Conservation (phyloP, 2,113 vertebrate genomes). For the Salvelinus namaycush region DNA sequence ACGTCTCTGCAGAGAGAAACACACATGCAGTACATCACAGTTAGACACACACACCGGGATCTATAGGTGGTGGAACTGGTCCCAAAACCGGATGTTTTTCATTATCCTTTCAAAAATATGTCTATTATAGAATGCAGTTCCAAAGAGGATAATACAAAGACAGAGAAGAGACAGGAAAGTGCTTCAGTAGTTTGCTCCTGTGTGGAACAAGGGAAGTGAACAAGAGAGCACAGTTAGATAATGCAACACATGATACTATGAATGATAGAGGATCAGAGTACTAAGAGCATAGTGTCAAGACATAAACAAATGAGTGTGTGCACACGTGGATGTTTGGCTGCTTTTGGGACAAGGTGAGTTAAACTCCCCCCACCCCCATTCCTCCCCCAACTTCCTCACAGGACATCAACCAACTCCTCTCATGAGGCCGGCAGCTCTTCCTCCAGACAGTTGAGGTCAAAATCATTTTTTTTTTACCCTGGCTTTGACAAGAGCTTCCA, state of each 20-base stretch:
- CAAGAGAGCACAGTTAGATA: constrained; percentile 15
- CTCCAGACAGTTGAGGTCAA: constrained; percentile 42
- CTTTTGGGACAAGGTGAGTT: constrained; percentile 27
- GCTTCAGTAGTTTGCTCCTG: constrained; percentile 13
- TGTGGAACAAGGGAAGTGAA: constrained; percentile 1
- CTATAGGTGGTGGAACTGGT: not conserved
- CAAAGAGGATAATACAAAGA: constrained; percentile 5
- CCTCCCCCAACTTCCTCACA: constrained; percentile 9
- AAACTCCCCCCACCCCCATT: not conserved
- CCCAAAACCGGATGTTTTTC: not conserved
- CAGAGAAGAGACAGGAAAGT: constrained; percentile 17
- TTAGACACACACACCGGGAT: constrained; percentile 10
- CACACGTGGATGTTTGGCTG: constrained; percentile 31
- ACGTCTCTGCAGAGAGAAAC: constrained; percentile 82
- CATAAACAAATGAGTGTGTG: constrained; percentile 8
- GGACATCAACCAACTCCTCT: constrained; percentile 19
- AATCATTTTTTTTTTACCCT: constrained; percentile 31
- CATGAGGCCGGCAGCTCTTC: constrained; percentile 26
- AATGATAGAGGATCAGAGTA: constrained; percentile 17
- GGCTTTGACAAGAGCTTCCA: constrained; percentile 53
- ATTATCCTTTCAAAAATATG: not conserved
- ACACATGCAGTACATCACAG: not conserved
- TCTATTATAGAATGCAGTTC: not conserved
- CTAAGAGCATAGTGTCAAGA: constrained; percentile 11
- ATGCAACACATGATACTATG: constrained; percentile 24